Base-by-base conservation (phyloP, 2,797 vertebrate genomes). In the Erpetoichthys calabaricus region DNA sequence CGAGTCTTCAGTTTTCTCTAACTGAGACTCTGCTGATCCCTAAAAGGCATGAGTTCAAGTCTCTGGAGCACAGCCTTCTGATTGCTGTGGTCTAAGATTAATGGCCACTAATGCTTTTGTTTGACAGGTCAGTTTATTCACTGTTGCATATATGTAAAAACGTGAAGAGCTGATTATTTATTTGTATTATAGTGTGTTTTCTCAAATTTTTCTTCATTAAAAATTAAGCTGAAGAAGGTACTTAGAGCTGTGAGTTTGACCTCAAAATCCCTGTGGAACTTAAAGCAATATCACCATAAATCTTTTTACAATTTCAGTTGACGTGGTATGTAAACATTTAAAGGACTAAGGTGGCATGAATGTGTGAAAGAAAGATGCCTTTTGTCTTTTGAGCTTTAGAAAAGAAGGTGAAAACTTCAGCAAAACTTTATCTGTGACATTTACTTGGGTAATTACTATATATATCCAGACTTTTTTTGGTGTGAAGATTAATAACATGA, bases 1-100 rank as follows among this genome's bases (percentile, higher is more conserved):
- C 81, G 5, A 4, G 2, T 6, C 4, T 77, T 81, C 85, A 84
- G 70, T 66, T 69, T 79, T 75, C 70, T 74, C 80, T 78, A 72
- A 68, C 70, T 72, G 72, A 63, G 64, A 74, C 70, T 68, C 63
- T 75, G 75, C 74, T 65, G 70, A 67, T 78, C 68, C 64, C 70
- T 57, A 60, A 72, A 67, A 64, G 64, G 72, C 74, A 55, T 62
- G 60, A 59, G 72, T 65, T 68, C 67, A 66, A 65, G 71, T 73
- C 73, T 72, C 67, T 57, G n/a, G 69, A 75, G 65, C 72, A 71
- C 67, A 71, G 70, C 72, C 68, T 69, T 60, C 67, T 49, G 77
- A 66, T 73, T 80, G 75, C 61, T 60, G 61, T 60, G 71, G 79
- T 68, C 59, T 61, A 62, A 74, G 73, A 75, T 77, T 69, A 66